These are phyloP conservation scores for Bradypus variegatus DNA, from an alignment of 2,797 vertebrate species.

Conservation along the genomic window DNA sequence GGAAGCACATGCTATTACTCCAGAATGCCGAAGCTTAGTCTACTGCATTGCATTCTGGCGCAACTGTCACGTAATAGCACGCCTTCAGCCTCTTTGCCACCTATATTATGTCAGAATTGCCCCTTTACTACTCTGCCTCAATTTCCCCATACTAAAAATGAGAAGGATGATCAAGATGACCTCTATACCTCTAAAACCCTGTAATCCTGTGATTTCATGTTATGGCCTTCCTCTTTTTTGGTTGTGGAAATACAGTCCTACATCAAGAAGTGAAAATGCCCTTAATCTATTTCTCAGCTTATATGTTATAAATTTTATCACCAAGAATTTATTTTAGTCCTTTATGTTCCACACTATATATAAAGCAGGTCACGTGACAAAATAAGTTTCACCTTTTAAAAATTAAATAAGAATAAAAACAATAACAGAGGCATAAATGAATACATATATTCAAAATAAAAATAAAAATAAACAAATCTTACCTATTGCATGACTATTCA, in stretches of 20 bases:
- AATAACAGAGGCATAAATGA: background rate
- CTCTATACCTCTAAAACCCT: background rate
- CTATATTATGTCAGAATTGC: background rate
- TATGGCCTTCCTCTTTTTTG: background rate
- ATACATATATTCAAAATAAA: background rate
- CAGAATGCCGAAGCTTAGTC: background rate
- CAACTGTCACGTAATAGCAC: background rate
- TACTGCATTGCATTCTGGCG: background rate
- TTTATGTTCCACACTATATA: background rate
- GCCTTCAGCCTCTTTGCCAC: background rate
- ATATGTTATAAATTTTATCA: background rate
- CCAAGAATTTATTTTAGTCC: background rate
- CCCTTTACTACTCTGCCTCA: background rate
- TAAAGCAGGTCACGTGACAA: background rate
- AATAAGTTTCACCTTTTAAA: background rate
- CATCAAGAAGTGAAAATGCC: background rate
- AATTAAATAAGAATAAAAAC: background rate
- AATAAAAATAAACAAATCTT: background rate
- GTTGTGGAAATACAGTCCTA: background rate
- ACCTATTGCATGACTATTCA: background rate
- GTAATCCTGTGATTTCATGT: background rate
- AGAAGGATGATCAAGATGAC: background rate
- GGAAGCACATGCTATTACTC: background rate
- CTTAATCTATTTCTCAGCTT: background rate
- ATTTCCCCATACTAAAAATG: background rate